Conservation (phyloP, 2,888 invertebrate genomes). For the Sarcophaga carnaria region DNA sequence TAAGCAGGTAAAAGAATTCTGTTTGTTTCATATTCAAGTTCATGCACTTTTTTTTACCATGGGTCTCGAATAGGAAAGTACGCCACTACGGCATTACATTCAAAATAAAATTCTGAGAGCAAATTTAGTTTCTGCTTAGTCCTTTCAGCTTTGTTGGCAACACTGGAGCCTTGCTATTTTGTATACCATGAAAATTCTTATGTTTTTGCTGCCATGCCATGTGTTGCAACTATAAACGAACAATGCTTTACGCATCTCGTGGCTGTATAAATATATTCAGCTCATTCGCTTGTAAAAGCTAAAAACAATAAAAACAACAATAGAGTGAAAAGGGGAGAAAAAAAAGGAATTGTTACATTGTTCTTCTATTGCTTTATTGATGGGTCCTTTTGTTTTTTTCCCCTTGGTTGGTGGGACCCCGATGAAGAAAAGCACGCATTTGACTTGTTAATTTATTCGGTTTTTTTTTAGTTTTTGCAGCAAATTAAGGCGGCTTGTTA, state of each 20-base stretch:
- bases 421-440: constrained; percentile 39
- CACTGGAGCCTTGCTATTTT: constrained; percentile 11
- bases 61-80: no score
- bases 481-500: constrained; percentile 65
- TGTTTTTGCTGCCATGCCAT: constrained; percentile 1
- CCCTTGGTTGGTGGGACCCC: constrained; percentile 40
- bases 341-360: constrained; percentile 62
- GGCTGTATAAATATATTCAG: constrained; percentile 61
- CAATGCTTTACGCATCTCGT: constrained; percentile 78
- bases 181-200: constrained; percentile 73
- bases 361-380: constrained; percentile 66
- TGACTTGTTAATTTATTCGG: constrained; percentile 15
- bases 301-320: constrained; percentile 8
- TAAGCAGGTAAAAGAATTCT: no score
- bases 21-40: no score
- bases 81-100: no score
- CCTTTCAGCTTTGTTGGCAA: background rate
- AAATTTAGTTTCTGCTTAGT: no score
- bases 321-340: background rate
- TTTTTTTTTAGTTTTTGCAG: constrained; percentile 11
- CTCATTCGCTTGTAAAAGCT: constrained; percentile 20
- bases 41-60: no score
- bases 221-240: constrained; percentile 48
- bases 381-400: constrained; percentile 24
- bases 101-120: no score